These are phyloP conservation scores for Archips xylosteana DNA, from an alignment of 2,888 invertebrate genomes.

Conservation along the genomic window DNA sequence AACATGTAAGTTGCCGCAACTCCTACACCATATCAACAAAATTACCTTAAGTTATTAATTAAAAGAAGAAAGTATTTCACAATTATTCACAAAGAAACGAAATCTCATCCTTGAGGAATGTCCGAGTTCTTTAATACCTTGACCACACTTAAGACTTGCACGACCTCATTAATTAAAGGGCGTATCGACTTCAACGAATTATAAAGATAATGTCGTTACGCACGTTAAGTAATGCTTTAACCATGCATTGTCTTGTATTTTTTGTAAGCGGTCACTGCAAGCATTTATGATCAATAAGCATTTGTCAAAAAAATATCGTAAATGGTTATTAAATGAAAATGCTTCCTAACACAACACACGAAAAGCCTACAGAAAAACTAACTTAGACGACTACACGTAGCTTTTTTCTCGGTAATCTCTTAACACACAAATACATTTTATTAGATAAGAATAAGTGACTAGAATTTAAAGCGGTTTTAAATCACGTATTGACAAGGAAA, in stretches of 20 bases:
- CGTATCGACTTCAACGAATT: background rate
- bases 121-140: background rate
- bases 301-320: background rate
- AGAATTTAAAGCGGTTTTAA: constrained; percentile 40
- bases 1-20: constrained; percentile 2
- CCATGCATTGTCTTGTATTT: background rate
- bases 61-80: background rate
- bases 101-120: background rate
- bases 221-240: background rate
- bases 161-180: background rate
- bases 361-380: background rate
- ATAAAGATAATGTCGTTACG: background rate
- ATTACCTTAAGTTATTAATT: background rate
- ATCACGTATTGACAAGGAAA: constrained; percentile 36
- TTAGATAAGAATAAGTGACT: constrained; percentile 27
- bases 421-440: constrained; percentile 29
- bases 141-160: background rate
- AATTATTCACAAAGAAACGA: background rate
- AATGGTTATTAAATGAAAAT: background rate
- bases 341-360: background rate
- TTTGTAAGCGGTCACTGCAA: background rate
- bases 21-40: background rate
- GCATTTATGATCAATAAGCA: no score
- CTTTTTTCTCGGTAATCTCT: background rate
- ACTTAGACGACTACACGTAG: background rate